Percentiles rank a stretch among this genome's conserved stretches.
phyloP scores from a whole-genome alignment of 2,797 vertebrate genomes.

The Myoxocephalus aenaeus region DNA sequence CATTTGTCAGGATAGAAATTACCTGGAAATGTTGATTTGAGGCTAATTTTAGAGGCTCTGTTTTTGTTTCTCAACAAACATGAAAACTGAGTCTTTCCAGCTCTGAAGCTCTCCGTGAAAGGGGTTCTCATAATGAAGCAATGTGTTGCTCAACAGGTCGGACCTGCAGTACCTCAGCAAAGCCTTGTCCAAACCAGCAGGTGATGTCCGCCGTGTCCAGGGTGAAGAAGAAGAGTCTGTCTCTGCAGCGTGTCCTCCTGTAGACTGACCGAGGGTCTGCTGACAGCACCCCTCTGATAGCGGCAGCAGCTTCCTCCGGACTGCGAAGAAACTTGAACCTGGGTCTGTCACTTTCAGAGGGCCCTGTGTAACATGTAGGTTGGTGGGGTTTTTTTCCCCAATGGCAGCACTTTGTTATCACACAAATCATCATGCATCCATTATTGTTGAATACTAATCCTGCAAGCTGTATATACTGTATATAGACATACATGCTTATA shows the following conservation, averaged over 20 bases:
- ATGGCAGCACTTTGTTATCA: neutral
- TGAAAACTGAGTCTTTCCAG: neutral
- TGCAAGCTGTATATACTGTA: too few species aligned
- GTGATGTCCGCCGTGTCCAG: slow-evolving; percentile 88
- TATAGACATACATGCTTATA: neutral
- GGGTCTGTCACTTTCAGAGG: slow-evolving; percentile 47
- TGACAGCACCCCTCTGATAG: slow-evolving; percentile 86
- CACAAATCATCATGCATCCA: neutral
- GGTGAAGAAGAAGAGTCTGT: slow-evolving; percentile 90
- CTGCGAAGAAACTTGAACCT: slow-evolving; percentile 86
- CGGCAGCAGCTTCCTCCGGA: slow-evolving; percentile 82
- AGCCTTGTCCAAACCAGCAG: slow-evolving; percentile 91
- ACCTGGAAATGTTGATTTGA: neutral
- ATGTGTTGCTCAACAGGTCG: slow-evolving; percentile 52
- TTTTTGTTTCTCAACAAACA: neutral
- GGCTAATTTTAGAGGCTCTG: neutral
- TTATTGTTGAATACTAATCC: neutral
- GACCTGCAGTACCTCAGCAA: slow-evolving; percentile 89
- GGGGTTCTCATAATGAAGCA: slow-evolving; percentile 7
- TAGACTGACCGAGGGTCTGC: slow-evolving; percentile 92
- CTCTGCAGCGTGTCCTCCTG: slow-evolving; percentile 86
- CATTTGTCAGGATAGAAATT: neutral
- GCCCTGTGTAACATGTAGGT: slow-evolving; percentile 50
- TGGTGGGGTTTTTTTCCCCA: neutral
- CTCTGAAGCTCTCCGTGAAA: neutral